Conservation (phyloP, 2,113 vertebrate species). For the Budorcas taxicolor region DNA sequence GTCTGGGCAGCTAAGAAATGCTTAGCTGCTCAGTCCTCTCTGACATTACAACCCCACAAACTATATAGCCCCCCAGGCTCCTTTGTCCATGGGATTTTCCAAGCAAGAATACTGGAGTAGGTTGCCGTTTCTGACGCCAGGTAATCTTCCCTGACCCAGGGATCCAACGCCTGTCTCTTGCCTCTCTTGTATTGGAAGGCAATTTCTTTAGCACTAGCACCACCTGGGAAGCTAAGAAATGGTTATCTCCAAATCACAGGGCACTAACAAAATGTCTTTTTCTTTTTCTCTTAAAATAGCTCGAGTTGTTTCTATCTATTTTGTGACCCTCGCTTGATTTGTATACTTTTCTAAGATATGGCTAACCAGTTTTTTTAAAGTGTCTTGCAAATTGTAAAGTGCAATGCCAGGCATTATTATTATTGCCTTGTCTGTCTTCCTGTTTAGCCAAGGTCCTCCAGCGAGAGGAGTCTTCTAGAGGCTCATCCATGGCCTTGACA, state of each 20-base stretch:
- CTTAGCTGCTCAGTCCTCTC: neutral
- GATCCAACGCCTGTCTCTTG: neutral
- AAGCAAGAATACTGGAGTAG: neutral
- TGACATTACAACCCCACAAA: neutral
- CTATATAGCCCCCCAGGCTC: neutral
- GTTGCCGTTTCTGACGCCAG: rapidly evolving
- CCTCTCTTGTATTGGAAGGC: neutral
- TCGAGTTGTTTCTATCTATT: neutral
- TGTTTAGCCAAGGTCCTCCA: neutral
- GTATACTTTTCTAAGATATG: neutral
- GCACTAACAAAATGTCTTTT: neutral
- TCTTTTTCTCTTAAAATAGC: neutral
- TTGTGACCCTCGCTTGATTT: neutral
- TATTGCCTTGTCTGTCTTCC: neutral
- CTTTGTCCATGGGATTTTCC: neutral
- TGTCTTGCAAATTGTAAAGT: neutral
- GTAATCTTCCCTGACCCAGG: neutral
- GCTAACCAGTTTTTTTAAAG: neutral
- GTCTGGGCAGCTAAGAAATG: neutral
- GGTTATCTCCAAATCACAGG: neutral
- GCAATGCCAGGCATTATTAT: neutral
- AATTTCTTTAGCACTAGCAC: neutral
- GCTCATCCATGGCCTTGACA: neutral
- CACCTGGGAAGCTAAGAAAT: neutral
- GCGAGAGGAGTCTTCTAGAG: neutral